These are phyloP conservation scores for Hyphantria cunea DNA, from an alignment of 1,140 invertebrate species.

Conservation along the genomic window DNA sequence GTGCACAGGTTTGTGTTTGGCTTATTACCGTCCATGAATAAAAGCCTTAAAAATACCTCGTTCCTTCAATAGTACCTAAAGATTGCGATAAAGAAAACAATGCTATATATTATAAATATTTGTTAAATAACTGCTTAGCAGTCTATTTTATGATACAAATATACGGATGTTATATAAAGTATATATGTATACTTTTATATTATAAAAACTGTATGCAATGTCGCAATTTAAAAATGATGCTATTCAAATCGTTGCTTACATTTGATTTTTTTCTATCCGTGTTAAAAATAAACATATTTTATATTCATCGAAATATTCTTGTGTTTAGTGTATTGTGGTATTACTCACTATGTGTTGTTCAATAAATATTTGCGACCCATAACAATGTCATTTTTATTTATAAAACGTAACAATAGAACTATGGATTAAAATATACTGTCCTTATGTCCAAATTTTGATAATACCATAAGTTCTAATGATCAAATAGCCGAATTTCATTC, in stretches of 20 bases:
- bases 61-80: conserved; percentile 20
- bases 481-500: too few species aligned
- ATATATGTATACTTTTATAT: conserved; percentile 21
- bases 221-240: conserved; percentile 19
- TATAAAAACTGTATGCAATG: conserved; percentile 28
- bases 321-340: conserved; percentile 14
- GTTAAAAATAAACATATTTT: conserved; percentile 7
- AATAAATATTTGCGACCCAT: conserved; percentile 38
- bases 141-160: conserved; percentile 42
- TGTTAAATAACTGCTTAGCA: conserved; percentile 38
- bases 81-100: too few species aligned
- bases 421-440: too few species aligned
- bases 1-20: conserved; percentile 34
- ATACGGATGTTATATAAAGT: conserved; percentile 30
- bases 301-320: conserved; percentile 5
- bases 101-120: conserved; percentile 21
- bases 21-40: conserved; percentile 57
- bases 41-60: conserved; percentile 37
- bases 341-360: conserved; percentile 32
- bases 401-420: not conserved
- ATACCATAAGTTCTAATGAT: too few species aligned
- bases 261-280: conserved; percentile 11
- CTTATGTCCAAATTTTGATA: too few species aligned
- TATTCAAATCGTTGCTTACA: conserved; percentile 18
- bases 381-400: conserved; percentile 2